These are phyloP conservation scores for Caenorhabditis sulstoni DNA, from an alignment of 2,888 invertebrate genomes.

Conservation along the genomic window DNA sequence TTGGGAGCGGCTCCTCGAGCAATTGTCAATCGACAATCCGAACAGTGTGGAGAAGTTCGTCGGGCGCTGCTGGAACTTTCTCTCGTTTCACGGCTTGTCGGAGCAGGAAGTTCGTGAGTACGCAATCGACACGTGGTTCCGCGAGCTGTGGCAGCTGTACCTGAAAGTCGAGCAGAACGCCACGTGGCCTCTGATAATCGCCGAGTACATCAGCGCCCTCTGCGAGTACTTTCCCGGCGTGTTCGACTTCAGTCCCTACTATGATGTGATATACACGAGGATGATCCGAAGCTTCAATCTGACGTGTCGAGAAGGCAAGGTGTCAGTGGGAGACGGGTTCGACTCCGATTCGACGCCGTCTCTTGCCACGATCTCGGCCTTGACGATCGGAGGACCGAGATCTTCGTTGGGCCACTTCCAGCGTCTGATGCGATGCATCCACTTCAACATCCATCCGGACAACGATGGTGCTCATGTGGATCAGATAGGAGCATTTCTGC, in stretches of 20 bases:
- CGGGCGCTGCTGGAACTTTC: slow-evolving; percentile 22
- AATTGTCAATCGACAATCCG: slow-evolving; percentile 15
- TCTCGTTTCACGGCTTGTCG: slow-evolving; percentile 47
- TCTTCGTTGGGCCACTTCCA: slow-evolving; percentile 57
- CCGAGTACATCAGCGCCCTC: neutral
- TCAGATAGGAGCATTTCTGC: slow-evolving; percentile 36
- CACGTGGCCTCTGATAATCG: slow-evolving; percentile 40
- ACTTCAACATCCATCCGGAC: slow-evolving; percentile 61
- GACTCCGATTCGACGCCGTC: too few relatives aligned
- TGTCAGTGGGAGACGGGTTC: slow-evolving; percentile 43
- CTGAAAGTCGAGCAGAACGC: slow-evolving; percentile 62
- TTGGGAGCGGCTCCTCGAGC: slow-evolving; percentile 30
- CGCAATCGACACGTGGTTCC: slow-evolving; percentile 57
- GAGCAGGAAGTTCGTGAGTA: slow-evolving; percentile 56
- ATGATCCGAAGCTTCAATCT: slow-evolving; percentile 62
- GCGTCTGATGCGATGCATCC: slow-evolving; percentile 63
- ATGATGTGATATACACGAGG: slow-evolving; percentile 63
- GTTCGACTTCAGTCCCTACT: slow-evolving; percentile 48
- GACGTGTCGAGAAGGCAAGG: slow-evolving; percentile 57
- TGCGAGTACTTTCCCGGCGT: slow-evolving; percentile 51
- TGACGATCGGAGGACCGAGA: slow-evolving; percentile 52
- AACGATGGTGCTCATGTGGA: slow-evolving; percentile 57
- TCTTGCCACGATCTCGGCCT: slow-evolving; percentile 24
- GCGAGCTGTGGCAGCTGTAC: slow-evolving; percentile 62
- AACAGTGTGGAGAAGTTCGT: slow-evolving; percentile 12